phyloP scores from a whole-genome alignment of 2,113 vertebrate genomes.

The Laterallus jamaicensis region DNA sequence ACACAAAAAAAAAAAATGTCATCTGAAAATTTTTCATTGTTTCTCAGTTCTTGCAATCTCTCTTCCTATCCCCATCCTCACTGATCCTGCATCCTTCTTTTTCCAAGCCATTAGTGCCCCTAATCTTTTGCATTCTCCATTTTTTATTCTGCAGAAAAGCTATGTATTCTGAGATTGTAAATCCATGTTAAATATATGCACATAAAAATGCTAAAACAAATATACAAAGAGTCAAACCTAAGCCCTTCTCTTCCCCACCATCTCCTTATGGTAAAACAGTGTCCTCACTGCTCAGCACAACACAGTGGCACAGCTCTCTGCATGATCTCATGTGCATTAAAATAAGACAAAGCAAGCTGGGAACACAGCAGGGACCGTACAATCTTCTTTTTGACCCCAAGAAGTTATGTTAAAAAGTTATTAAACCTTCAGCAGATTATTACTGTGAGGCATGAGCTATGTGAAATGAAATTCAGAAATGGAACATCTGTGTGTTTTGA shows the following conservation, averaged over 20 bases:
- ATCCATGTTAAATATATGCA: background rate
- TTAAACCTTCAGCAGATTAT: conserved; percentile 27
- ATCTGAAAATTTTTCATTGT: background rate
- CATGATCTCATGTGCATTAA: background rate
- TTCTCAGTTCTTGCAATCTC: background rate
- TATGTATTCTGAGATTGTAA: background rate
- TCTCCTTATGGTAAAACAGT: background rate
- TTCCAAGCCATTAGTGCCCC: background rate
- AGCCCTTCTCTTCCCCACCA: background rate
- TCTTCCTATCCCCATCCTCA: background rate
- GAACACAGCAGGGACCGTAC: background rate
- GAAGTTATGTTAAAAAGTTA: conserved; percentile 24
- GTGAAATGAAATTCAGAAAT: conserved; percentile 27
- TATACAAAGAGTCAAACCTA: background rate
- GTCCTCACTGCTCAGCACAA: background rate
- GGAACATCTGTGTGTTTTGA: background rate
- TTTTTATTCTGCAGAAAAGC: background rate
- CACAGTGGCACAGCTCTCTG: background rate
- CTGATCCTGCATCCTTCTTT: background rate
- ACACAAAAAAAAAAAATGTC: background rate
- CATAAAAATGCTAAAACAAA: background rate
- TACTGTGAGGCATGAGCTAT: background rate
- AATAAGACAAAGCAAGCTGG: conserved; percentile 26
- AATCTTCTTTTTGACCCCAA: background rate
- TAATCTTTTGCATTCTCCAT: background rate